Base-by-base conservation (phyloP, 1,140 invertebrate genomes). In the Drosophila carrolli region DNA sequence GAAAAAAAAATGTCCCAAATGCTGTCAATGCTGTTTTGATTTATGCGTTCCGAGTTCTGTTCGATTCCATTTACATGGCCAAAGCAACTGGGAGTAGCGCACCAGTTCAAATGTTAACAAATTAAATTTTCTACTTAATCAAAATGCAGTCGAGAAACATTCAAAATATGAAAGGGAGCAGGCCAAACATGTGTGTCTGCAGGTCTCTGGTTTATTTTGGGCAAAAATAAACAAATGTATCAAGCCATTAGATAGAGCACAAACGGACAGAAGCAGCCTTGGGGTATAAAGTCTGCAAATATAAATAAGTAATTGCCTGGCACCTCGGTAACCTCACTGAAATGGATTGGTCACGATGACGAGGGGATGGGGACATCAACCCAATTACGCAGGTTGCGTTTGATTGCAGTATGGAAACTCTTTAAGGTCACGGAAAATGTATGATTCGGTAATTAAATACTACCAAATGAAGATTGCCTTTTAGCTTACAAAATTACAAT, bases 81-180 rank as follows among this genome's bases (percentile, higher is more conserved):
- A 65, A 62, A 63, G 59, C 56, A 73, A 63, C 50, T 67, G 51
- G 50, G 61, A 59, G 70, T 46, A 63, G 47, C 55, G 57, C 65
- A 32, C 38, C 60, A 47, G 79, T 66, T 79, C 81, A 71, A 85
- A 85, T 85, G 59, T 79, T 82, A 73, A 88, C 83, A 79, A 79
- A 86, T 79, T 76, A 59, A 83, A 88, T 86, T 86, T 88, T 86
- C 83, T 86, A 86, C 83, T 79, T 86, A 77, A 88, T 86, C 83
- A 88, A 88, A 82, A 66, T 82, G 75, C 75, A 82, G 56, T 75
- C 63, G 50, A 53, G 47, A 53, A 62, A 61, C 48, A 10, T 41
- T 63, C 65, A 58, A 79, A 83, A 88, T 86, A 89, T 88, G 76
- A 88, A 88, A 83, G 84, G 83, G 71, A 70, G 47, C 75, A 51